Conservation (phyloP, 2,888 invertebrate species). For the Neria commutata region DNA sequence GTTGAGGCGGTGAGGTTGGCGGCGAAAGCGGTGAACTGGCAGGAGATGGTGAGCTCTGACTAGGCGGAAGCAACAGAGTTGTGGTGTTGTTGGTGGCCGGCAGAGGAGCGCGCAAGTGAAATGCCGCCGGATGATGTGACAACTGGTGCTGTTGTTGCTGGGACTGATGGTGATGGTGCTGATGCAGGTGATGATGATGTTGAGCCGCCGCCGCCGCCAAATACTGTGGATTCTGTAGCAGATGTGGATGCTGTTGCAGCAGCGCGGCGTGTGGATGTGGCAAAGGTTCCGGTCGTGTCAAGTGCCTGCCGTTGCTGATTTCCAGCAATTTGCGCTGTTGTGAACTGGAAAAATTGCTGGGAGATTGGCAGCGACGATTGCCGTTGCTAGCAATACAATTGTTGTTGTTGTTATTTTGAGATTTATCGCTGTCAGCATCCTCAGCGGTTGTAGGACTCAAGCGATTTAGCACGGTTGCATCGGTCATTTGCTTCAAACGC, state of each 20-base stretch:
- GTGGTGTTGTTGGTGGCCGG: conserved; percentile 29
- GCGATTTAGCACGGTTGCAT: conserved; percentile 53
- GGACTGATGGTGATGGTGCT: conserved; percentile 37
- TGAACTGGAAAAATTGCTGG: conserved; percentile 37
- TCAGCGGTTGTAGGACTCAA: conserved; percentile 52
- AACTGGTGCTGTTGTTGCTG: conserved; percentile 40
- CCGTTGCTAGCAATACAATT: conserved; percentile 31
- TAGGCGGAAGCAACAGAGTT: neutral
- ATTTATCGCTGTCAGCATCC: conserved; percentile 35
- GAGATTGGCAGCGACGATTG: conserved; percentile 39
- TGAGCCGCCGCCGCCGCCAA: conserved; percentile 51
- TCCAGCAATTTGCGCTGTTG: conserved; percentile 51
- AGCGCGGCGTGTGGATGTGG: conserved; percentile 56
- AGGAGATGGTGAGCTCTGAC: conserved; percentile 44
- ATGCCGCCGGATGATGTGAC: conserved; percentile 39
- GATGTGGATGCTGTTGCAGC: conserved; percentile 53
- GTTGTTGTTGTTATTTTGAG: conserved; percentile 38
- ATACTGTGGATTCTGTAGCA: conserved; percentile 55
- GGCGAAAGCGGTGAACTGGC: conserved; percentile 53
- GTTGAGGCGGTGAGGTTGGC: conserved; percentile 47
- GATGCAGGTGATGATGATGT: conserved; percentile 46
- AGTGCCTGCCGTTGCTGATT: conserved; percentile 44
- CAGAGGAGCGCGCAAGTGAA: conserved; percentile 45
- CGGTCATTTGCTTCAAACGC: conserved; percentile 59
- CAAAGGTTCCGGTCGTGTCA: conserved; percentile 56